Conservation (phyloP, 1,140 invertebrate species). For the Adelges cooleyi region DNA sequence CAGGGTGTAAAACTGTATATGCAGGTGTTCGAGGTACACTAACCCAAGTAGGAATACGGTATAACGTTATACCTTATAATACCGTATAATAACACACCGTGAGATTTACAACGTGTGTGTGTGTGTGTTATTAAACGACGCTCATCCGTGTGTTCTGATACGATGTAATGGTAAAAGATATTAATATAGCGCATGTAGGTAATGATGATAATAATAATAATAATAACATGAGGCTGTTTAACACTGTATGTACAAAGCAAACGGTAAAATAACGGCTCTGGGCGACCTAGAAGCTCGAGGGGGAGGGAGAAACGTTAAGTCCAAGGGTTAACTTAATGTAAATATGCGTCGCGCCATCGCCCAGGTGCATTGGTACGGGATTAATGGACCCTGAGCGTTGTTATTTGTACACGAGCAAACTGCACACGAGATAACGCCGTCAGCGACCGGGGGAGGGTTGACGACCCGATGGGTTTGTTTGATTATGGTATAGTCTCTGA, state of each 20-base stretch:
- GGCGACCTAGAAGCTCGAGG: background rate
- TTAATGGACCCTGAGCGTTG: background rate
- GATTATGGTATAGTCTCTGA: background rate
- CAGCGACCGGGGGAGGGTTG: background rate
- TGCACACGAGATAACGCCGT: background rate
- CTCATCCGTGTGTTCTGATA: too few relatives aligned
- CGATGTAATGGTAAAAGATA: too few relatives aligned
- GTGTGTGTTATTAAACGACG: too few relatives aligned
- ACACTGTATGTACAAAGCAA: too few relatives aligned
- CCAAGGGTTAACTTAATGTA: background rate
- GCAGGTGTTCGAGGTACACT: too few relatives aligned
- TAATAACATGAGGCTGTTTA: background rate
- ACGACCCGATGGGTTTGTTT: background rate
- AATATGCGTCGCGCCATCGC: slow-evolving; percentile 5
- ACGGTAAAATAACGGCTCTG: background rate
- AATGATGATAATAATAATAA: too few relatives aligned
- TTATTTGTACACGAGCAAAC: background rate
- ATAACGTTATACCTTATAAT: too few relatives aligned
- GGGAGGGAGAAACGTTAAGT: background rate
- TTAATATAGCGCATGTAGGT: too few relatives aligned
- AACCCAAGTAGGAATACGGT: too few relatives aligned
- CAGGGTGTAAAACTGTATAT: too few relatives aligned
- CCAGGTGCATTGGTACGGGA: slow-evolving; percentile 11
- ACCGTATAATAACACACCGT: too few relatives aligned
- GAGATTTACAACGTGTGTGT: too few relatives aligned